Percentiles rank a stretch among this genome's conserved stretches.
Conservation (phyloP, 64 coral and sea anemone species). For the Actinia tenebrosa region DNA sequence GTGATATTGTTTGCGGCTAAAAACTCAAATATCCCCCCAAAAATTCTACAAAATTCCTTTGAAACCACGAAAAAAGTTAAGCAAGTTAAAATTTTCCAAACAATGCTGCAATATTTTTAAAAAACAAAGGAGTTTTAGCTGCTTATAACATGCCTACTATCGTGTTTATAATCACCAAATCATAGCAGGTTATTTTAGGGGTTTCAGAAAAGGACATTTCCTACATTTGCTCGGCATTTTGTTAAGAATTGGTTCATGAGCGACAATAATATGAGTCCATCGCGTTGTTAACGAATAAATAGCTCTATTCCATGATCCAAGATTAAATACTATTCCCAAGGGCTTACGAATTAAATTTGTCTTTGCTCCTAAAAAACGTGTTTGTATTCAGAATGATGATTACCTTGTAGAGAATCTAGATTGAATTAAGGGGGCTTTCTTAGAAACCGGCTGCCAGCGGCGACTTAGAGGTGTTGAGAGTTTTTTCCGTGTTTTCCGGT, state of each 20-base stretch:
- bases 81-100: not conserved
- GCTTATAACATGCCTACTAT: not conserved
- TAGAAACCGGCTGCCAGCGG: conserved; percentile 1
- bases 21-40: not conserved
- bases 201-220: not conserved
- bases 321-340: not conserved
- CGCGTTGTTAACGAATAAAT: not conserved
- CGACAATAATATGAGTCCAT: not conserved
- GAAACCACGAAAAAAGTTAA: not conserved
- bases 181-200: not conserved
- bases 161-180: not conserved
- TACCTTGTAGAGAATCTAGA: not conserved
- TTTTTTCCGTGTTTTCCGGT: not conserved
- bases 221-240: not conserved
- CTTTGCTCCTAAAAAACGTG: not conserved
- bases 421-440: conserved; percentile 5
- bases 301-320: not conserved
- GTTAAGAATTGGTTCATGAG: not conserved
- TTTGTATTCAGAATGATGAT: not conserved
- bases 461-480: not conserved
- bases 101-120: not conserved
- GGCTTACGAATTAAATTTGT: not conserved
- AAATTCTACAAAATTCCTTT: not conserved
- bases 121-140: not conserved
- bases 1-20: not conserved